Evolutionary conservation across 2,797 vertebrate species (phyloP).

Genomic region (Toxotes lorentzi): DNA sequence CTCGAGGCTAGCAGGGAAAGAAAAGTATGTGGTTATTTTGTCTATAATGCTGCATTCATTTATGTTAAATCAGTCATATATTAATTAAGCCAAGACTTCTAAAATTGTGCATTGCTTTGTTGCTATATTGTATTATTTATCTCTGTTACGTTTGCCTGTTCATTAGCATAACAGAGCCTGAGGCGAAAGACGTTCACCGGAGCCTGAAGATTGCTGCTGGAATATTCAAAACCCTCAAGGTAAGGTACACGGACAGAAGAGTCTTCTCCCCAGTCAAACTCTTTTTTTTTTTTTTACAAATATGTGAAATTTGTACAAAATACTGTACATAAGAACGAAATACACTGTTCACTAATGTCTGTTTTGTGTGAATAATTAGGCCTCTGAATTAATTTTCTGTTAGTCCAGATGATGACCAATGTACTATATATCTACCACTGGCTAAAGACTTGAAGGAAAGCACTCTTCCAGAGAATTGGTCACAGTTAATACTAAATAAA

Average conservation of each 20-base stretch:
- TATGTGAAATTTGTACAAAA: not conserved
- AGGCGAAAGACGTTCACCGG: slow-evolving; percentile 97
- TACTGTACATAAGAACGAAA: not conserved
- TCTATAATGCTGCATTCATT: not conserved
- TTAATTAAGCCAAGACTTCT: not conserved
- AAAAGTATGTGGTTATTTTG: slow-evolving; percentile 89
- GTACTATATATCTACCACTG: not conserved
- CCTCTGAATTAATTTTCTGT: not conserved
- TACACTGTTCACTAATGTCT: not conserved
- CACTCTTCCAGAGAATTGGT: not conserved
- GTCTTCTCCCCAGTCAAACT: not conserved
- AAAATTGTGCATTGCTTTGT: not conserved
- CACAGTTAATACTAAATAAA: not conserved
- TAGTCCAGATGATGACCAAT: not conserved
- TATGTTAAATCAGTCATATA: not conserved
- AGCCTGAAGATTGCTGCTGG: slow-evolving; percentile 96
- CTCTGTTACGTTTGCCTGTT: slow-evolving; percentile 19
- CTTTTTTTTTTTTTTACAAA: not conserved
- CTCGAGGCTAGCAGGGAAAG: slow-evolving; percentile 95
- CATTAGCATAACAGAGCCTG: slow-evolving; percentile 92
- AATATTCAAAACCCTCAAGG: slow-evolving; percentile 97
- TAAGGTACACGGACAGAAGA: slow-evolving; percentile 57
- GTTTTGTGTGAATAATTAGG: not conserved
- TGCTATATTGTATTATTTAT: not conserved
- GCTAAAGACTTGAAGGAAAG: not conserved